A percentile compares a stretch with the other conserved stretches of the same genome.
Conservation (phyloP, 2,888 invertebrate genomes). For the Colletes collaris region DNA sequence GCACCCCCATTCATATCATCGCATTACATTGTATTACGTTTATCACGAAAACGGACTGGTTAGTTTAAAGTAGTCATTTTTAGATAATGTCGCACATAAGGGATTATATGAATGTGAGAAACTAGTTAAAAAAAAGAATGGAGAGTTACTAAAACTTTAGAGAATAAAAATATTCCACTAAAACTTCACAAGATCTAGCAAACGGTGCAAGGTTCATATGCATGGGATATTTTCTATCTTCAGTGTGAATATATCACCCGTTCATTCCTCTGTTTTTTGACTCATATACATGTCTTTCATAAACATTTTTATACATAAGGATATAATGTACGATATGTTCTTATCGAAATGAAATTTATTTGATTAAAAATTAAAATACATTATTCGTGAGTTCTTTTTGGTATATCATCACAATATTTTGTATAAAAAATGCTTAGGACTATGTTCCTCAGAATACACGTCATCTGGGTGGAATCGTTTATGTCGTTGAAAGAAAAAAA, state of each 20-base stretch:
- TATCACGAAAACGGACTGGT: slow-evolving; percentile 9
- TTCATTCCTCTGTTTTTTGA: no score
- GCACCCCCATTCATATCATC: not conserved
- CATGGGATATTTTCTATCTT: slow-evolving; percentile 3
- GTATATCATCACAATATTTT: slow-evolving; percentile 72
- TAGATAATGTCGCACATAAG: slow-evolving; percentile 2
- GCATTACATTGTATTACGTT: not conserved
- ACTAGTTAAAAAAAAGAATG: not conserved
- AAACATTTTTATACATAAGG: not conserved
- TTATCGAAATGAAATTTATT: slow-evolving; percentile 76
- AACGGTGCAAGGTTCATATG: slow-evolving; percentile 10
- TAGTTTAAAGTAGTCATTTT: slow-evolving; percentile 4
- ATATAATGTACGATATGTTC: slow-evolving; percentile 13
- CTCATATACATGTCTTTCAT: not conserved
- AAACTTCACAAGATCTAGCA: not conserved
- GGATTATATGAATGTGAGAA: not conserved
- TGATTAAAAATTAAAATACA: slow-evolving; percentile 77
- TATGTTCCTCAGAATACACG: slow-evolving; percentile 66
- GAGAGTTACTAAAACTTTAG: not conserved
- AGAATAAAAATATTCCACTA: slow-evolving; percentile 5
- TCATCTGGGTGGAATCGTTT: slow-evolving; percentile 64
- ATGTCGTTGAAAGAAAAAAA: slow-evolving; percentile 27
- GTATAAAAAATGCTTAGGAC: slow-evolving; percentile 74
- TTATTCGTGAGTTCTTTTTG: slow-evolving; percentile 71
- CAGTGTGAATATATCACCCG: not conserved